A percentile compares a stretch with the other conserved stretches of the same genome.
Conservation (phyloP, 2,113 vertebrate genomes). For the Antechinus stuartii region DNA sequence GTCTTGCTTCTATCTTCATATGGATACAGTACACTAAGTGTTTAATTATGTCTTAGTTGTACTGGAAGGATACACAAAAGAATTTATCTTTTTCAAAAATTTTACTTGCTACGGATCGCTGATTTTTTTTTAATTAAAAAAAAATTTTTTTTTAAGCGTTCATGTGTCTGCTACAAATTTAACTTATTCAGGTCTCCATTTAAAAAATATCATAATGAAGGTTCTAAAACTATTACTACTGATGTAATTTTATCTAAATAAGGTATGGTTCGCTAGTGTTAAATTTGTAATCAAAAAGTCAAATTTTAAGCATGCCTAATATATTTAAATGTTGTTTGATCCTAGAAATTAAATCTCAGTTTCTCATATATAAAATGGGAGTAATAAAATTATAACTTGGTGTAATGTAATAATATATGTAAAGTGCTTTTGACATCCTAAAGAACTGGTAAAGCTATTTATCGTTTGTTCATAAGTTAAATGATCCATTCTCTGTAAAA, state of each 20-base stretch:
- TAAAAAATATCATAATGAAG: not conserved
- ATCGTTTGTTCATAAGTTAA: conserved; percentile 21
- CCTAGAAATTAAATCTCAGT: not conserved
- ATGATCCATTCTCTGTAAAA: not conserved
- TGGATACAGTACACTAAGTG: not conserved
- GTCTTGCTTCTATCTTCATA: not conserved
- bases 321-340: not conserved
- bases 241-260: not conserved
- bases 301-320: not conserved
- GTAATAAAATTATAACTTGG: not conserved
- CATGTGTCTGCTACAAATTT: not conserved
- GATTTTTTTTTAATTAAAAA: not conserved
- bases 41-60: not conserved
- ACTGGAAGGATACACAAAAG: not conserved
- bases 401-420: not conserved
- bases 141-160: not conserved
- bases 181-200: not conserved
- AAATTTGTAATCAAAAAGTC: not conserved
- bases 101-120: not conserved
- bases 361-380: not conserved
- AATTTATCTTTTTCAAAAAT: conserved; percentile 18
- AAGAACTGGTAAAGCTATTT: not conserved
- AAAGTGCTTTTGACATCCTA: not conserved
- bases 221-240: conserved; percentile 13
- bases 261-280: not conserved